Evolutionary conservation across 2,888 invertebrate genomes (phyloP), one percentile per base, ranked within the genome.

Genomic region (Melanophora roralis): DNA sequence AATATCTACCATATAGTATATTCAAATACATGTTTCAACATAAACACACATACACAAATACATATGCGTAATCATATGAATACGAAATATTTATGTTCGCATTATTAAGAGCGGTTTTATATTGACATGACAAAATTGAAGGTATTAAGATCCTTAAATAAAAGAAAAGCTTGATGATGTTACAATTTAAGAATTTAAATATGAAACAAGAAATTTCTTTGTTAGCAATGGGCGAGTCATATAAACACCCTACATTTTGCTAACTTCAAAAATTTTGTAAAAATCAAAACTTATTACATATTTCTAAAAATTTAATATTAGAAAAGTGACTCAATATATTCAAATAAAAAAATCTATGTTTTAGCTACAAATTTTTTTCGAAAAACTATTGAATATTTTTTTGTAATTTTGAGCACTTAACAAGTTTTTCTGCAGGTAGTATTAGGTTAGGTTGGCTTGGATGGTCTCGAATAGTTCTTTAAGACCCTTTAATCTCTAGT

Each of bases 71-170:
- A 27, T 1, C 11, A 62, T 40, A 32, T 53, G 19, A 38, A 40
- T 68, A 49, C 8, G 9, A 64, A 27, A 59, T 55, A 77, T 60
- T 16, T 55, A 49, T 71, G 45, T 62, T 40, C 55, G 49, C 32
- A 32, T 34, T 9, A 47, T n/a, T 47, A 8, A 23, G 23, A 23
- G 34, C 9, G 34, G 23, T 59, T 51, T 34, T 12, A 27, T 27
- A 19, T 23, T 67, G 53, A 57, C 53, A 68, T 69, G 45, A 65
- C 65, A 71, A 60, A 53, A 67, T 67, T 60, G 45, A 62, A 67
- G 71, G 60, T 60, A 67, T 79, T 79, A 75, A 75, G 55, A 53
- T 75, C 69, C 60, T 79, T 65, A 79, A 53, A 69, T 47, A 36
- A 64, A 43, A 19, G 34, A 34, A 59, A 47, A 53, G 53, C 11